Conservation (phyloP, 1,140 invertebrate species). For the Matsumurasca onukii region DNA sequence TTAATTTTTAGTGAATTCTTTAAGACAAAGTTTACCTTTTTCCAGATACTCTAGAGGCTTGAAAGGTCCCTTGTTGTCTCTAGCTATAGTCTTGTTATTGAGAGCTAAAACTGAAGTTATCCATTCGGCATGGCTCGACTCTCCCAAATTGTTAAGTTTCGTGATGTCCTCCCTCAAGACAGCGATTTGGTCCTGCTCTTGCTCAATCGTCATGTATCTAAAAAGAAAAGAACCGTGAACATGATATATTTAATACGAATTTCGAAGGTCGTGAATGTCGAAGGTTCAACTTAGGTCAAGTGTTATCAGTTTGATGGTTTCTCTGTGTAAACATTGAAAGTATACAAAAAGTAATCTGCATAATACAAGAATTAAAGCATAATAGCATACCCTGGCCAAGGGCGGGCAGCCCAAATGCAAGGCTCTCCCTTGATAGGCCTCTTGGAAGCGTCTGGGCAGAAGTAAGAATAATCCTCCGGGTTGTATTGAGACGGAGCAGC, state of each 20-base stretch:
- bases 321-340: no score
- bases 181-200: conserved; percentile 21
- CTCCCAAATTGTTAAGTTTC: conserved; percentile 51
- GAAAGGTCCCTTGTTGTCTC: conserved; percentile 61
- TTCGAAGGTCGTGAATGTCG: no score
- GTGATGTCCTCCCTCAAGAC: conserved; percentile 45
- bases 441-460: conserved; percentile 80
- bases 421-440: conserved; percentile 63
- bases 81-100: conserved; percentile 54
- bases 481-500: conserved; percentile 47
- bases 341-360: no score
- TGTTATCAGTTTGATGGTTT: no score
- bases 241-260: no score
- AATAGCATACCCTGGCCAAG: conserved; percentile 78
- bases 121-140: conserved; percentile 53
- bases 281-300: no score
- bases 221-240: no score
- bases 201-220: conserved; percentile 10
- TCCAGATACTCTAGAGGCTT: conserved; percentile 63
- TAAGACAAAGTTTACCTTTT: conserved; percentile 47
- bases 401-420: conserved; percentile 75
- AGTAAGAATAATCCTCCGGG: conserved; percentile 64
- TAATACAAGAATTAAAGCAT: no score
- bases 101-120: conserved; percentile 57
- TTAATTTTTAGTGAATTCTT: no score